phyloP scores from a whole-genome alignment of 2,888 invertebrate species.

The Caenorhabditis sulstoni region DNA sequence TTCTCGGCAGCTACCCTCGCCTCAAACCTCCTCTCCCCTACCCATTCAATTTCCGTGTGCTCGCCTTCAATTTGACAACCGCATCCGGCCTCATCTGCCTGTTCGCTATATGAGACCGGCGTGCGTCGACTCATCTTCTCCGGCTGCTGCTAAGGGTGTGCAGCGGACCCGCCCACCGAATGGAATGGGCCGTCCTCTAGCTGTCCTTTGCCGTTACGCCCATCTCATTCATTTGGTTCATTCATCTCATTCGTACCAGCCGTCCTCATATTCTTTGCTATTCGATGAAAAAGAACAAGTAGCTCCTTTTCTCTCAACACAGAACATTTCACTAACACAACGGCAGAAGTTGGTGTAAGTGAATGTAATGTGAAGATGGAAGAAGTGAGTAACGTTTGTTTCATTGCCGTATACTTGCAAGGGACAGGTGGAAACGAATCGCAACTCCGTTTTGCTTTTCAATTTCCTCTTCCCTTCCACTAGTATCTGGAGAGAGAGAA shows the following conservation, averaged over 20 bases:
- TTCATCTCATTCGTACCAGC: not conserved
- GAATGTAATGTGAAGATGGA: constrained; percentile 27
- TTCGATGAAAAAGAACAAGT: too few relatives aligned
- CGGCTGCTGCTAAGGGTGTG: not conserved
- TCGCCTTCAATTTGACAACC: constrained; percentile 19
- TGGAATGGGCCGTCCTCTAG: constrained; percentile 25
- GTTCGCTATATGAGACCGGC: not conserved
- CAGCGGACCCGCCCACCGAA: constrained; percentile 4
- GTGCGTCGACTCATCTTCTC: constrained; percentile 7
- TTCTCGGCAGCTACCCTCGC: constrained; percentile 3
- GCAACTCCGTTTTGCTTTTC: not conserved
- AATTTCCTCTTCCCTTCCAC: too few relatives aligned
- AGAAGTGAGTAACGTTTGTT: too few relatives aligned
- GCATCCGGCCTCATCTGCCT: constrained; percentile 24
- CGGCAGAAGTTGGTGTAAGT: constrained; percentile 24
- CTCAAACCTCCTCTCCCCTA: too few relatives aligned
- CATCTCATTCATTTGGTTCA: not conserved
- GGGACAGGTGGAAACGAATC: not conserved
- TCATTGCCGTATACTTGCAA: too few relatives aligned
- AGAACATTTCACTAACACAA: constrained; percentile 24
- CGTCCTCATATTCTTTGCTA: not conserved
- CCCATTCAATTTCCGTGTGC: not conserved
- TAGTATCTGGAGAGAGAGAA: too few relatives aligned
- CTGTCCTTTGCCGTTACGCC: constrained; percentile 10
- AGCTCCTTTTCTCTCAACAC: not conserved